A percentile compares a stretch with the other conserved stretches of the same genome.
These are phyloP conservation scores for Yponomeuta evonymella DNA, from an alignment of 2,888 invertebrate species.

Conservation along the genomic window DNA sequence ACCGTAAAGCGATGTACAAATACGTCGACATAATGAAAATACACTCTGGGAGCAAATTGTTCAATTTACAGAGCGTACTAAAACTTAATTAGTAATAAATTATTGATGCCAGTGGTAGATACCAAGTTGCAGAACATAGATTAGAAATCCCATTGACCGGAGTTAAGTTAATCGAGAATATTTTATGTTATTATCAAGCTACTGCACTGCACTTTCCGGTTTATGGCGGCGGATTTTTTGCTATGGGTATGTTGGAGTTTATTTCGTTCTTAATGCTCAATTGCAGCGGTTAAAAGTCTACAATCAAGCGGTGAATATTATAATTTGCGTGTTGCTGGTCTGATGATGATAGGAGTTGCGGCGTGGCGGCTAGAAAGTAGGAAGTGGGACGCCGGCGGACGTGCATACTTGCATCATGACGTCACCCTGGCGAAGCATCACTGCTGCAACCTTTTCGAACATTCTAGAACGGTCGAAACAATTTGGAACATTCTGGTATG, in stretches of 20 bases:
- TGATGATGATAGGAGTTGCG: conserved; percentile 31
- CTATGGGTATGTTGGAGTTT: background rate
- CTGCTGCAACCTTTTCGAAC: background rate
- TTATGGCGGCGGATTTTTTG: background rate
- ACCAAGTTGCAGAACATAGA: background rate
- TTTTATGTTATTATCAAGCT: background rate
- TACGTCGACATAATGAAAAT: background rate
- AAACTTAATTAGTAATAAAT: background rate
- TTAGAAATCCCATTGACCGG: background rate
- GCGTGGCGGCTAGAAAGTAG: conserved; percentile 37
- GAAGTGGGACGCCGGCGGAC: conserved; percentile 35
- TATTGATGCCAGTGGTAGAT: background rate
- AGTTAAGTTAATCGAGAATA: background rate
- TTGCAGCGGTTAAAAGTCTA: background rate
- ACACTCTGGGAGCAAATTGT: background rate
- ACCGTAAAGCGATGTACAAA: background rate
- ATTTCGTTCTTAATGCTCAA: background rate
- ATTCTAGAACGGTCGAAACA: conserved; percentile 3
- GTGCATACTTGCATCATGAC: conserved; percentile 14
- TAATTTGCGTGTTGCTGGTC: conserved; percentile 29
- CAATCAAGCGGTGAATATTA: conserved; percentile 25
- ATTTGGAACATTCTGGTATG: background rate
- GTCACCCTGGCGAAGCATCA: conserved; percentile 5
- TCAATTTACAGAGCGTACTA: background rate
- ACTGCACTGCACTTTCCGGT: background rate